Evolutionary conservation across 2,797 vertebrate genomes (phyloP).

Genomic region (Smutsia gigantea): DNA sequence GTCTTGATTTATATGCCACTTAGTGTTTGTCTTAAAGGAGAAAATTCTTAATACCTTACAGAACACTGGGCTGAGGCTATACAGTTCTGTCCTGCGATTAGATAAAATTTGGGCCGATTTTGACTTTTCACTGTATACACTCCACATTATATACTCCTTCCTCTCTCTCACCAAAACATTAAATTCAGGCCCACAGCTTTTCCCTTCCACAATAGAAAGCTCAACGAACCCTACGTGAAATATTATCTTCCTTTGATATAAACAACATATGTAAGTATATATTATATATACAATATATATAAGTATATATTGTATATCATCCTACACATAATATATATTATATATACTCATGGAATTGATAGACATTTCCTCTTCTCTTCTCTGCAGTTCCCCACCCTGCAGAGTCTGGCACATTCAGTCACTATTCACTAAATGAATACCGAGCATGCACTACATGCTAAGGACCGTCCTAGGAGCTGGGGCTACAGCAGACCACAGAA

Average conservation of each 20-base stretch:
- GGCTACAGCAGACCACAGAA: neutral
- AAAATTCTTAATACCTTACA: neutral
- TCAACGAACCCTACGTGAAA: neutral
- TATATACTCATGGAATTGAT: neutral
- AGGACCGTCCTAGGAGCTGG: neutral
- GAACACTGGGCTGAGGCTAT: neutral
- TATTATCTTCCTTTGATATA: neutral
- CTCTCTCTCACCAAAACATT: neutral
- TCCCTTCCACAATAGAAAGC: neutral
- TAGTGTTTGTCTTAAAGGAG: neutral
- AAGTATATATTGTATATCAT: neutral
- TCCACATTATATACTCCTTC: neutral
- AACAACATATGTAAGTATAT: neutral
- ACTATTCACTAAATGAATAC: neutral
- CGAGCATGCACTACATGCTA: neutral
- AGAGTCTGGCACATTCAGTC: neutral
- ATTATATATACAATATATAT: neutral
- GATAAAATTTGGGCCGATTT: neutral
- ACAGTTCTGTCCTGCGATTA: neutral
- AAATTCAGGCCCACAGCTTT: neutral
- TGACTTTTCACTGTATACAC: neutral
- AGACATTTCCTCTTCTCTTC: neutral
- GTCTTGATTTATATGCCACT: neutral
- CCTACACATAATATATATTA: neutral
- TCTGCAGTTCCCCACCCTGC: neutral